Evolutionary conservation across 2,113 vertebrate genomes (phyloP), one percentile per base, ranked within the genome.

Genomic region (Platichthys flesus): DNA sequence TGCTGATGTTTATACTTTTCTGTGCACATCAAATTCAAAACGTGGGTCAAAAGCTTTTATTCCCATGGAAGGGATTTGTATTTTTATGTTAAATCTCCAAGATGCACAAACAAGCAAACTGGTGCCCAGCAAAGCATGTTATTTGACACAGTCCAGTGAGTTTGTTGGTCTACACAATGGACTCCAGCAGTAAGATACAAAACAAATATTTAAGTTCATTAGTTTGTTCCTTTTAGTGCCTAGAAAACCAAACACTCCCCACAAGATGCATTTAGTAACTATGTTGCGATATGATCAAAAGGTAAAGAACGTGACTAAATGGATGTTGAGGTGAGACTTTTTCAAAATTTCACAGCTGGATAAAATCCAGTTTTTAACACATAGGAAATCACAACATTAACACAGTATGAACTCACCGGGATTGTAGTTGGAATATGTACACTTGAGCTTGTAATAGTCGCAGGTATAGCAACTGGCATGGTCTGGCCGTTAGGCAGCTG

Each of bases 401-500:
- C 56, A 64, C 14, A 55, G 52, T 6, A 21, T 28, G 28, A 64
- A 96, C 97, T 96, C 95, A 99, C 97, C 91, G 97, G 97, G 93
- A 98, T 97, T 93, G 97, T 94, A 91, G 97, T 94, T 93, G 97
- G 97, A 91, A 98, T 98, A 93, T 98, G 97, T 85, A 97, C 96
- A 93, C 96, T 97, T 90, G 97, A 97, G 95, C 95, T 98, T 93
- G 98, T 96, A 92, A 99, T 98, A 90, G 98, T 95, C 72, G 97
- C 97, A 91, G 98, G 97, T 93, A 99, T 97, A 90, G 97, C 96
- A 78, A 99, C 96, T 85, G 98, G 97, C 97, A 99, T 96, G 87
- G 97, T 98, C 93, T 99, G 98, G 93, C 98, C 97, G 86, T 99
- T 98, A 90, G 97, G 96, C 91, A 99, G 96, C 96, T 99, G 98